Percentiles rank a stretch among this genome's conserved stretches.
Evolutionary conservation across 1,140 invertebrate species (phyloP).

Genomic region (Calycopis cecrops): DNA sequence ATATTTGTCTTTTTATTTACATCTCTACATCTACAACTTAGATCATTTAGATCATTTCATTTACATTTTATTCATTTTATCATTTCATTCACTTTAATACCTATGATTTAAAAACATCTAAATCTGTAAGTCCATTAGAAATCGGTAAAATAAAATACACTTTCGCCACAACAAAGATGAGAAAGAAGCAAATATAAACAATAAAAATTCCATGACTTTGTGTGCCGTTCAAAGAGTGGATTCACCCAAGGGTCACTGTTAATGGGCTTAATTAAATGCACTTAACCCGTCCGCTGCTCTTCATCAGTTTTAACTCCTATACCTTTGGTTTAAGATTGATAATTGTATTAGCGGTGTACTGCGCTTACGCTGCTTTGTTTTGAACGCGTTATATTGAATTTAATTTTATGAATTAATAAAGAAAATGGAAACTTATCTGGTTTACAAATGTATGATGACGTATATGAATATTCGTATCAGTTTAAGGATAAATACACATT

Average conservation of each 20-base stretch:
- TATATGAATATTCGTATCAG: too few species aligned
- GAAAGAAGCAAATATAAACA: conserved; percentile 10
- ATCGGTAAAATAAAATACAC: conserved; percentile 3
- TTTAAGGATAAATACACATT: too few species aligned
- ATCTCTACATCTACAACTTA: too few species aligned
- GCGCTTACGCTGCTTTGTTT: not conserved
- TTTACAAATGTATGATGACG: not conserved
- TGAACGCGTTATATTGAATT: conserved; percentile 4
- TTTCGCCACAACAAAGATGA: conserved; percentile 7
- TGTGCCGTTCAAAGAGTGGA: conserved; percentile 8
- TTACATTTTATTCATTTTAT: too few species aligned
- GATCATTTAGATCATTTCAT: not conserved
- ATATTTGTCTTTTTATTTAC: too few species aligned
- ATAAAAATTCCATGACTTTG: conserved; percentile 12
- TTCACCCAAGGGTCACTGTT: conserved; percentile 10
- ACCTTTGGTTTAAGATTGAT: not conserved
- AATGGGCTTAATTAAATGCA: conserved; percentile 10
- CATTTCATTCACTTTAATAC: conserved; percentile 1
- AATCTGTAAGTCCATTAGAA: conserved; percentile 6
- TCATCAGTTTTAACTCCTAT: not conserved
- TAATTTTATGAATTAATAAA: conserved; percentile 8
- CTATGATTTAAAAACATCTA: not conserved
- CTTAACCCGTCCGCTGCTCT: not conserved
- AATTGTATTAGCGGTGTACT: not conserved
- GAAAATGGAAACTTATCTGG: conserved; percentile 9